Evolutionary conservation across 2,888 invertebrate species (phyloP).

Genomic region (Hydriomena furcata): DNA sequence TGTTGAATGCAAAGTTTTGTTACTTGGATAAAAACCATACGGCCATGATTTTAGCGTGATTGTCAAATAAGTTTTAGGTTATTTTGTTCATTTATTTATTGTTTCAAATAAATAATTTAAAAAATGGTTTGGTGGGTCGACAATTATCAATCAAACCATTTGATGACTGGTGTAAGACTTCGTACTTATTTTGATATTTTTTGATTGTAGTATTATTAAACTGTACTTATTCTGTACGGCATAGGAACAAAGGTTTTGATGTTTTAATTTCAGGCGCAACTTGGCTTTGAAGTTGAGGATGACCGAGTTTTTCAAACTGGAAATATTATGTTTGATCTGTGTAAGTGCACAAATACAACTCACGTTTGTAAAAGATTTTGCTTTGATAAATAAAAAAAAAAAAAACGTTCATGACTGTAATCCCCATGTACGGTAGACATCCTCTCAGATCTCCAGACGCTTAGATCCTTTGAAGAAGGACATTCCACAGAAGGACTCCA

Average conservation of each 20-base stretch:
- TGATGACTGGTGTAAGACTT: constrained; percentile 3
- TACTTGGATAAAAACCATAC: not conserved
- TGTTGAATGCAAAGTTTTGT: not conserved
- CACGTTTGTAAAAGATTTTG: not conserved
- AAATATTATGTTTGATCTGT: constrained; percentile 36
- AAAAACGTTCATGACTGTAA: no score
- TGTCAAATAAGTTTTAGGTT: not conserved
- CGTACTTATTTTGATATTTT: not conserved
- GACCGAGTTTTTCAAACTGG: constrained; percentile 33
- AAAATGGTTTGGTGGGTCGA: constrained; percentile 20
- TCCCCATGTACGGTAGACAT: no score
- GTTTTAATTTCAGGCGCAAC: constrained; percentile 6
- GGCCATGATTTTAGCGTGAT: constrained; percentile 1
- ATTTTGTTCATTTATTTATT: not conserved
- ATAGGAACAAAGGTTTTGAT: not conserved
- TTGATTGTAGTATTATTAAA: no score
- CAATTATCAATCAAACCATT: constrained; percentile 7
- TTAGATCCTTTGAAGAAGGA: no score
- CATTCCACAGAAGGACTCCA: no score
- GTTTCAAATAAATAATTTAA: not conserved
- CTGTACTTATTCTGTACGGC: no score
- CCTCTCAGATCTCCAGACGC: no score
- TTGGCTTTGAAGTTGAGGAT: not conserved
- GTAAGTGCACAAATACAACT: not conserved
- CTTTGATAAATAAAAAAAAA: not conserved